Evolutionary conservation across 2,113 vertebrate genomes (phyloP), one percentile per base, ranked within the genome.

Genomic region (Cyprichromis sp.): DNA sequence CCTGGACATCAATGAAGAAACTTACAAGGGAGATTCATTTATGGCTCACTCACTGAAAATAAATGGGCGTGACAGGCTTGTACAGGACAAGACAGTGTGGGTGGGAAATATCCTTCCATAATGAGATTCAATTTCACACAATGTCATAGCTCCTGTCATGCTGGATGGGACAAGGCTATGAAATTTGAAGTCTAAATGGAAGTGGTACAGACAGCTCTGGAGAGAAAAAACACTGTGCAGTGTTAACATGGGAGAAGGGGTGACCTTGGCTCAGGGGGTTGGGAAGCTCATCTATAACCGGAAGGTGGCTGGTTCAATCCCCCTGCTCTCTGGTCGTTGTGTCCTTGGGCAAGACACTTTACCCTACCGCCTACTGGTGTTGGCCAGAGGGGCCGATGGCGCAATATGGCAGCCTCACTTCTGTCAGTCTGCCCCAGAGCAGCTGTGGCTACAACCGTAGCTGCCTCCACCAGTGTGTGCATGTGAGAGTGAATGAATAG

Each of bases 1-100:
- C 78, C 82, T 66, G 31, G 83, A 91, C 89, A 93, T 96, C 95
- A 94, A 94, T 95, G 95, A 85, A 92, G 93, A 87, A 82, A 86
- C 88, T 88, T 89, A 90, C 86, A 92, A 88, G 86, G 86, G 68
- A 85, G 85, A 93, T 93, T 93, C 83, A 80, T 88, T 87, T 86
- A 85, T 17, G 81, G 90, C 88, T 73, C 63, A 31, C 93, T 93
- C 88, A 89, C 88, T 89, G 89, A 84, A 84, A 84, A 91, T 95
- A 95, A 96, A 88, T 85, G 89, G 80, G 85, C 85, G 87, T 94
- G 95, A 95, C 91, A 92, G 91, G 81, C 81, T 83, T 68, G 24
- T 26, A 81, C 55, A 82, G 83, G 82, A 81, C 79, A 86, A 76
- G 88, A 88, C 90, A 81, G 61, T 16, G 91, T 87, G 61, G 88